Evolutionary conservation across 2,113 vertebrate genomes (phyloP).

Genomic region (Grus americana): DNA sequence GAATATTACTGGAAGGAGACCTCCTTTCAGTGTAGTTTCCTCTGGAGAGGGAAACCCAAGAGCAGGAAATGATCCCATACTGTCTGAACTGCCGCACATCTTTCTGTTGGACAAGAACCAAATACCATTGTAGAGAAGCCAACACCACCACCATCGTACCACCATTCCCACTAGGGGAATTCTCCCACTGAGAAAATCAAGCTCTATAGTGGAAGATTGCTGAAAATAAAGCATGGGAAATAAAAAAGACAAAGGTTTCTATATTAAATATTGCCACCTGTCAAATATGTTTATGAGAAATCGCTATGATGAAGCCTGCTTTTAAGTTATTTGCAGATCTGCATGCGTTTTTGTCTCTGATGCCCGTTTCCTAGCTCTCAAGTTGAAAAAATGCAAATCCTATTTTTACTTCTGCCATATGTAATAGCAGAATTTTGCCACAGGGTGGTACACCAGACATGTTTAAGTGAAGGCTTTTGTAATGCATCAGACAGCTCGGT

Average conservation of each 20-base stretch:
- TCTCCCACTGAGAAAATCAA: neutral
- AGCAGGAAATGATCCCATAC: neutral
- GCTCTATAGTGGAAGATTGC: neutral
- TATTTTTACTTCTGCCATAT: constrained; percentile 61
- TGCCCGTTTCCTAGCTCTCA: neutral
- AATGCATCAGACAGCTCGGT: constrained; percentile 75
- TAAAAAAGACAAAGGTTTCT: neutral
- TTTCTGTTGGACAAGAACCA: constrained; percentile 5
- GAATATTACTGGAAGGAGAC: neutral
- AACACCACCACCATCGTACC: neutral
- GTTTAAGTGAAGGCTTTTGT: constrained; percentile 77
- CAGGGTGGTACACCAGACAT: constrained; percentile 88
- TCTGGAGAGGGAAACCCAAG: neutral
- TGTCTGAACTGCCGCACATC: neutral
- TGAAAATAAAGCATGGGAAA: neutral
- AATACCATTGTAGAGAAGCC: neutral
- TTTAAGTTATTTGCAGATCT: constrained; percentile 39
- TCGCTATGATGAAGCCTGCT: neutral
- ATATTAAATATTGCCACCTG: neutral
- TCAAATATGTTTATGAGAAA: neutral
- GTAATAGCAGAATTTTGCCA: constrained; percentile 86
- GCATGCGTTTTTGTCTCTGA: neutral
- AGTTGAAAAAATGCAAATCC: neutral
- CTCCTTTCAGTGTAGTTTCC: neutral
- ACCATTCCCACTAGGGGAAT: neutral